phyloP scores from a whole-genome alignment of 2,888 invertebrate genomes.

The Halictus quadricinctus region DNA sequence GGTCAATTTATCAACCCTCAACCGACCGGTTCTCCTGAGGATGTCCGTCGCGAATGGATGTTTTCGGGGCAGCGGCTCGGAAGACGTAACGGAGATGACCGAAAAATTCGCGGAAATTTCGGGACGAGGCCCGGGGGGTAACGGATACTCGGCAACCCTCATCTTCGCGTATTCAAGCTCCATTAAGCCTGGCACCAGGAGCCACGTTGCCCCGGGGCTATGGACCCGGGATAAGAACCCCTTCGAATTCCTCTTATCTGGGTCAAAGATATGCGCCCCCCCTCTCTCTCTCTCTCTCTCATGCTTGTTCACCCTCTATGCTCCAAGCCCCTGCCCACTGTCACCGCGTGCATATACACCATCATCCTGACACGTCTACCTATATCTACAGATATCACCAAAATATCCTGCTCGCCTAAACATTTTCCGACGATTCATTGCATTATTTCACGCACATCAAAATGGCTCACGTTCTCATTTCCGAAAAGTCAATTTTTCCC shows the following conservation, averaged over 20 bases:
- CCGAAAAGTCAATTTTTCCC: too few species aligned
- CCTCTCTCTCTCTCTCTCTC: not conserved
- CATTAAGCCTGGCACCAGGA: slow-evolving; percentile 64
- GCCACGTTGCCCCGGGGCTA: slow-evolving; percentile 56
- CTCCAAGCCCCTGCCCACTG: not conserved
- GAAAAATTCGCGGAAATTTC: slow-evolving; percentile 53
- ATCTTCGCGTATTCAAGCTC: slow-evolving; percentile 68
- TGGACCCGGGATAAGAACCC: slow-evolving; percentile 64
- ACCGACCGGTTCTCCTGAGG: not conserved
- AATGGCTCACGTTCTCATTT: too few species aligned
- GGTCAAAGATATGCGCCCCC: slow-evolving; percentile 67
- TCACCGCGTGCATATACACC: not conserved
- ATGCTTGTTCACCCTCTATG: not conserved
- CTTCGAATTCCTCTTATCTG: slow-evolving; percentile 69
- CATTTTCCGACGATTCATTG: too few species aligned
- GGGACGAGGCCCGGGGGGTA: slow-evolving; percentile 40
- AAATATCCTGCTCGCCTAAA: too few species aligned
- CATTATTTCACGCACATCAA: too few species aligned
- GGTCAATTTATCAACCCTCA: not conserved
- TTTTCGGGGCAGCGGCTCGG: not conserved
- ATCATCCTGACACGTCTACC: not conserved
- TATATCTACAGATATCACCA: too few species aligned
- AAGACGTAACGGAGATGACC: not conserved
- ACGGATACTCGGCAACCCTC: slow-evolving; percentile 47
- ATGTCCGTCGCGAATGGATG: not conserved